These are phyloP conservation scores for Onychostruthus taczanowskii DNA, from an alignment of 2,113 vertebrate genomes.

Conservation along the genomic window DNA sequence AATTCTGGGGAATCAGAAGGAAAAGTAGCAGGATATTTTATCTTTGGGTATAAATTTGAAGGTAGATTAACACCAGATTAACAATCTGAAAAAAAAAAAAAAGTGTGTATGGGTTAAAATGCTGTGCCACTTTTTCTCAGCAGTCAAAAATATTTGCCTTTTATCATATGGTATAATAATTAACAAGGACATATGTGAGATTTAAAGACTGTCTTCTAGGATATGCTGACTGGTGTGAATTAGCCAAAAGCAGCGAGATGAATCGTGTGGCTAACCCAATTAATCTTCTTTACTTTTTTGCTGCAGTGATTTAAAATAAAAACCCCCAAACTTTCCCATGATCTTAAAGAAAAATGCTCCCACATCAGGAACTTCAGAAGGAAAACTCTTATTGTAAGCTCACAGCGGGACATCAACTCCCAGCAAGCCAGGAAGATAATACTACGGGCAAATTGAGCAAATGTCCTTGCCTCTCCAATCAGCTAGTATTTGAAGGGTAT, in stretches of 20 bases:
- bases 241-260: not conserved
- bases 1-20: not conserved
- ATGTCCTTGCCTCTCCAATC: slow-evolving; percentile 26
- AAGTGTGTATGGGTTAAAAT: not conserved
- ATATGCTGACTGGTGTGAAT: not conserved
- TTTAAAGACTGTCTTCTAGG: not conserved
- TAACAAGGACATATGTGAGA: not conserved
- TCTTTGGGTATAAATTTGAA: not conserved
- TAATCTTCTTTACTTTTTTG: slow-evolving; percentile 10
- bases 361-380: not conserved
- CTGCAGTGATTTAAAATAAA: slow-evolving; percentile 37
- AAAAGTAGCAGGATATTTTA: not conserved
- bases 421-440: slow-evolving; percentile 28
- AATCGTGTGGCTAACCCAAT: not conserved
- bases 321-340: slow-evolving; percentile 14
- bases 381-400: slow-evolving; percentile 40
- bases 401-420: not conserved
- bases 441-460: slow-evolving; percentile 25
- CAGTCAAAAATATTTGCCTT: not conserved
- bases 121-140: not conserved
- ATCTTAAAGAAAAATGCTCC: slow-evolving; percentile 19
- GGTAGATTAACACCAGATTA: not conserved
- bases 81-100: not conserved
- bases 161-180: not conserved
- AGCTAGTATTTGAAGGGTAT: slow-evolving; percentile 31